Conservation (phyloP, 2,797 vertebrate genomes). For the Amphiprion clarkii region DNA sequence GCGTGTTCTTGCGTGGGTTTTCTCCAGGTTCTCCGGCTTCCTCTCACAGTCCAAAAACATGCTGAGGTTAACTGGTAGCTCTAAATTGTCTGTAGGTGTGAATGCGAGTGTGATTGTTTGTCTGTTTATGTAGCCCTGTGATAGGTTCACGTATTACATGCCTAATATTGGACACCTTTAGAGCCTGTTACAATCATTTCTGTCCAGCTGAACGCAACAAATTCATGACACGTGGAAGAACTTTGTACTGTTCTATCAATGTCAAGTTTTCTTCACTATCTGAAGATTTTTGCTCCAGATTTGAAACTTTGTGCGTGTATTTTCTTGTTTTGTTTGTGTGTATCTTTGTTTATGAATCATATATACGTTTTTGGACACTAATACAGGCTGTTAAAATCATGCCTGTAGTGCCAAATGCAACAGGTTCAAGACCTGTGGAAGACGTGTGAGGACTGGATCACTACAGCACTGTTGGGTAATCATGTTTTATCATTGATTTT, state of each 20-base stretch:
- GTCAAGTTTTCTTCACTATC: not conserved
- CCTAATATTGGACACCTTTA: constrained; percentile 1
- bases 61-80: no score
- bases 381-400: constrained; percentile 27
- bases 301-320: not conserved
- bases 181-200: constrained; percentile 24
- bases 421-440: constrained; percentile 12
- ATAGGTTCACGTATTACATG: not conserved
- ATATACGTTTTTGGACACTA: not conserved
- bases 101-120: no score
- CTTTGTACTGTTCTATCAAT: not conserved
- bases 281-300: not conserved
- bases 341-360: not conserved
- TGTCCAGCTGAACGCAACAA: constrained; percentile 13
- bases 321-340: not conserved
- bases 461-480: constrained; percentile 44
- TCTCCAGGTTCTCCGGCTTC: no score
- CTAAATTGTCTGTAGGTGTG: no score
- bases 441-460: constrained; percentile 27
- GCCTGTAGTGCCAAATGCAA: constrained; percentile 14
- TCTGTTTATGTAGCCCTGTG: no score
- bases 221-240: constrained; percentile 20
- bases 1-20: no score
- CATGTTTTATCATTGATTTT: constrained; percentile 39
- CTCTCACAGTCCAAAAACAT: no score